Percentiles rank a stretch among this genome's conserved stretches.
phyloP scores from a whole-genome alignment of 2,113 vertebrate genomes.

The Marcusenius ussheri region DNA sequence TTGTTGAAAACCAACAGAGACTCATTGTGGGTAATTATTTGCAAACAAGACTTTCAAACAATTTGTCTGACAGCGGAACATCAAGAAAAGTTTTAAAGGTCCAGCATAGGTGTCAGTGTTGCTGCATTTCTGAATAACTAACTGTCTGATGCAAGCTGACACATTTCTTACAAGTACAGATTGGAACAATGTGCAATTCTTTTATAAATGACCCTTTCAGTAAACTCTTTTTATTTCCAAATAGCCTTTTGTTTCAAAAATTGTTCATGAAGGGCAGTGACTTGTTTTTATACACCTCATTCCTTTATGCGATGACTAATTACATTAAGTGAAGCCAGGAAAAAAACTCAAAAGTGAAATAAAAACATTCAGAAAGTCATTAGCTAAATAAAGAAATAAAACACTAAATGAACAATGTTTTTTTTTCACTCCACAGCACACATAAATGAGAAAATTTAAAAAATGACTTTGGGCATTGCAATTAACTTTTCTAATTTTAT shows the following conservation, averaged over 20 bases:
- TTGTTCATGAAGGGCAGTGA: conserved; percentile 54
- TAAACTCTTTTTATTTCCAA: conserved; percentile 39
- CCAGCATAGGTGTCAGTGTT: background rate
- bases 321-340: conserved; percentile 4
- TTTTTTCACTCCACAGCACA: background rate
- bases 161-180: conserved; percentile 45
- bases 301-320: conserved; percentile 44
- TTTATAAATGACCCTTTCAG: conserved; percentile 6
- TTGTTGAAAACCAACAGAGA: conserved; percentile 45
- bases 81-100: background rate
- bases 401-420: background rate
- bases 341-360: background rate
- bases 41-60: conserved; percentile 21
- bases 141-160: conserved; percentile 47
- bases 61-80: conserved; percentile 32
- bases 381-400: conserved; percentile 3
- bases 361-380: background rate
- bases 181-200: conserved; percentile 21
- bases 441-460: background rate
- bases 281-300: conserved; percentile 44
- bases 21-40: conserved; percentile 38
- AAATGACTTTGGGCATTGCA: background rate
- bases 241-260: conserved; percentile 34
- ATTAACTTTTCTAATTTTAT: conserved; percentile 1
- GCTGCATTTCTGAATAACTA: conserved; percentile 42